phyloP scores from a whole-genome alignment of 2,888 invertebrate genomes.

The Strigamia transsilvanica region DNA sequence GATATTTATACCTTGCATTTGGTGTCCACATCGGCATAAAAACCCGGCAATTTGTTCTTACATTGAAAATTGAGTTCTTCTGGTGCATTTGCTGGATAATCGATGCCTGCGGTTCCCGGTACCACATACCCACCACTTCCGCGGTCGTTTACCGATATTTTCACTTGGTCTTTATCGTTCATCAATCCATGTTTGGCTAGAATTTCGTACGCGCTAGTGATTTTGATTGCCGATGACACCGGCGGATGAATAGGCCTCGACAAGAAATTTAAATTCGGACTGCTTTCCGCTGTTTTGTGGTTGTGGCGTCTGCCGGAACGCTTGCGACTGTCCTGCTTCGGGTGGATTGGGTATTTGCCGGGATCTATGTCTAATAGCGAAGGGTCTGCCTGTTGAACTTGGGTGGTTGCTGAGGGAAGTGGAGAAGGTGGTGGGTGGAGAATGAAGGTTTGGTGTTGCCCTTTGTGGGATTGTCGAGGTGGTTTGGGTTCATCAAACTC shows the following conservation, averaged over 20 bases:
- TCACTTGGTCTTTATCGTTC: not conserved
- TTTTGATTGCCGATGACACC: not conserved
- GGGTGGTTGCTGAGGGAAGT: not conserved
- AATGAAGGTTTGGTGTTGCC: not conserved
- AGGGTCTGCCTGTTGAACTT: not conserved
- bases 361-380: not conserved
- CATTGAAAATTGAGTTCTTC: slow-evolving; percentile 58
- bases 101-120: slow-evolving; percentile 71
- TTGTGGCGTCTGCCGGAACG: not conserved
- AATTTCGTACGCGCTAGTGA: slow-evolving; percentile 24
- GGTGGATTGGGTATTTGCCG: not conserved
- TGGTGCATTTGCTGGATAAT: slow-evolving; percentile 79
- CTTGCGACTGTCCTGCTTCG: not conserved
- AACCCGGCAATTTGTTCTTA: slow-evolving; percentile 63
- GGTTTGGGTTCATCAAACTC: not conserved
- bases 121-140: not conserved
- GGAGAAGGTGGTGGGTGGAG: not conserved
- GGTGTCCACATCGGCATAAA: slow-evolving; percentile 59
- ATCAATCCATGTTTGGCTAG: not conserved
- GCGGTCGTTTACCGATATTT: not conserved
- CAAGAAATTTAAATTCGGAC: not conserved
- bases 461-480: not conserved
- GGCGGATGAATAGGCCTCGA: not conserved
- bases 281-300: not conserved
- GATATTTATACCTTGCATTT: slow-evolving; percentile 57